phyloP scores from a whole-genome alignment of 2,797 vertebrate genomes.

The Brachyalestes nurse region DNA sequence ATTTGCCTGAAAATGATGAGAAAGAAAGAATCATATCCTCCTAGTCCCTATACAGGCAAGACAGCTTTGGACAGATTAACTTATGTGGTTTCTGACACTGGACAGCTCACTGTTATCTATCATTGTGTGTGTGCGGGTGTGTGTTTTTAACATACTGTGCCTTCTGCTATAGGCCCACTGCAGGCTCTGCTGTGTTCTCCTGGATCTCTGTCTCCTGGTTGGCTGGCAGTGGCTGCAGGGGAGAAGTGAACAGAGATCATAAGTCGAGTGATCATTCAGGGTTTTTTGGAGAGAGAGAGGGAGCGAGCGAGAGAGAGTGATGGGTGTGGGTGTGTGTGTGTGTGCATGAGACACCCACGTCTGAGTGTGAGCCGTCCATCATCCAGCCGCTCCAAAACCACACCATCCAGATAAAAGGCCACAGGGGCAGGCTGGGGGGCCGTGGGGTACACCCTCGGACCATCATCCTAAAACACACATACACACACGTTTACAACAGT shows the following conservation, averaged over 20 bases:
- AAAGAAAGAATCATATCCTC: too few relatives aligned
- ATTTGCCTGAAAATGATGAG: too few relatives aligned
- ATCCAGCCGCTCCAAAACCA: slow-evolving; percentile 84
- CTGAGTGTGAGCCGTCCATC: slow-evolving; percentile 67
- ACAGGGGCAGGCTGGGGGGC: slow-evolving; percentile 87
- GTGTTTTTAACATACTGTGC: slow-evolving; percentile 59
- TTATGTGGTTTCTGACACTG: too few relatives aligned
- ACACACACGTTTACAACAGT: too few relatives aligned
- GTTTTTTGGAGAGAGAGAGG: not conserved
- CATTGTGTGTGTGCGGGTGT: not conserved
- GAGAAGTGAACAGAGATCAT: not conserved
- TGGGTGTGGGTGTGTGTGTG: too few relatives aligned
- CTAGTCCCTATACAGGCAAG: too few relatives aligned
- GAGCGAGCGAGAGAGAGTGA: too few relatives aligned
- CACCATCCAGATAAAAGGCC: slow-evolving; percentile 82
- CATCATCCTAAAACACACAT: slow-evolving; percentile 83
- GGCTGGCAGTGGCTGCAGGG: slow-evolving; percentile 32
- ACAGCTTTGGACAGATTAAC: too few relatives aligned
- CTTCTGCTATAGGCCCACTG: slow-evolving; percentile 49
- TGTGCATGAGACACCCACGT: not conserved
- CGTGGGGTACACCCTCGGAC: slow-evolving; percentile 87
- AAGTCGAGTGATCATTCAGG: too few relatives aligned
- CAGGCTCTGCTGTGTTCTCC: slow-evolving; percentile 47
- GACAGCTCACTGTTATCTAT: too few relatives aligned
- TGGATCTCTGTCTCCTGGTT: slow-evolving; percentile 31